These are phyloP conservation scores for Holotrichia oblita DNA, from an alignment of 1,140 invertebrate species.

Conservation along the genomic window DNA sequence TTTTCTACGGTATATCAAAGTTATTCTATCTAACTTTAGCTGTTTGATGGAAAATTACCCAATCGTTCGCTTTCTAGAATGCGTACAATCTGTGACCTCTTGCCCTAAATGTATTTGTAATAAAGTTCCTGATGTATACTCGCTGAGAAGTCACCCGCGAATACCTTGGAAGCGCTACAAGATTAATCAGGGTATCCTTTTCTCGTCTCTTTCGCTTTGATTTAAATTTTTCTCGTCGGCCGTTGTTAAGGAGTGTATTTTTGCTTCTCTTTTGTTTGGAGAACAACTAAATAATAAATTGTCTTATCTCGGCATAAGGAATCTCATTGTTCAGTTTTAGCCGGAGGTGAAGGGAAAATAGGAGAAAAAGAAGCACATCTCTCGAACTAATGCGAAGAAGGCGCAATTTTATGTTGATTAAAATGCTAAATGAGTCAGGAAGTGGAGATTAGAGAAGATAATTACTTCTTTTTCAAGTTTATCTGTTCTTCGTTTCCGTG, in stretches of 20 bases:
- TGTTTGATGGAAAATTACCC: conserved; percentile 21
- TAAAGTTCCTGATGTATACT: not conserved
- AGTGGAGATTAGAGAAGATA: not conserved
- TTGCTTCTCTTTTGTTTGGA: not conserved
- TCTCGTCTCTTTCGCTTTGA: not conserved
- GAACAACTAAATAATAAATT: conserved; percentile 27
- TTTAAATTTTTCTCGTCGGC: not conserved
- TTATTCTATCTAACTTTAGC: conserved; percentile 34
- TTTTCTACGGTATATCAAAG: not conserved
- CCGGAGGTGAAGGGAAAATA: not conserved
- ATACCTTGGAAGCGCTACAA: no score
- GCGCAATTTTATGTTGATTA: conserved; percentile 25
- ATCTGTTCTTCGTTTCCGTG: not conserved
- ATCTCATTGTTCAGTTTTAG: not conserved
- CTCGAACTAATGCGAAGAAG: conserved; percentile 1
- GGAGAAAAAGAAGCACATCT: not conserved
- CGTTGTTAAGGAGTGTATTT: not conserved
- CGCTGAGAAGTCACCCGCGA: no score
- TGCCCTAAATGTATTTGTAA: conserved; percentile 1
- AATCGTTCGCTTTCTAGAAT: not conserved
- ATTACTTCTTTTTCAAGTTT: conserved; percentile 24
- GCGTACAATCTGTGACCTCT: not conserved
- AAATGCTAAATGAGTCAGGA: conserved; percentile 19
- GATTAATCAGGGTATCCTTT: no score
- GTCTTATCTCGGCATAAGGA: conserved; percentile 3